Evolutionary conservation across 2,113 vertebrate species (phyloP), one percentile per base, ranked within the genome.

Genomic region (Nycticorax nycticorax): DNA sequence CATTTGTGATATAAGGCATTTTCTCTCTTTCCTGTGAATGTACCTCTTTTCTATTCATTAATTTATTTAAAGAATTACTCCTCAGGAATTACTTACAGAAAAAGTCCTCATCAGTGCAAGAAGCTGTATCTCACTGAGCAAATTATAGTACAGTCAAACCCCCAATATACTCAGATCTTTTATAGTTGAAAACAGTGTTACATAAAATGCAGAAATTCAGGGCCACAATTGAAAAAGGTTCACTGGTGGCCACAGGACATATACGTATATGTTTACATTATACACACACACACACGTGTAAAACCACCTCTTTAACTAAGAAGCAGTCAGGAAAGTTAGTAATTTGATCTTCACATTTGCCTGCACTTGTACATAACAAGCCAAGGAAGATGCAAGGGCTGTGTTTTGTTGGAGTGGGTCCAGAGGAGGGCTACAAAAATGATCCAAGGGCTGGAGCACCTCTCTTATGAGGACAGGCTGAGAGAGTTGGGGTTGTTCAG

Each of bases 241-340:
- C 43, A 39, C n/a, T 27, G 75, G 23, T 27, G 13, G 27, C 43
- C 52, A 60, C 56, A 55, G 41, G 21, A 66, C 5, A 52, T 57
- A 35, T 39, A 67, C 0, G 0, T 64, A 10, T 45, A 41, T 12
- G 11, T 77, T 84, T 66, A 57, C 27, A 7, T 23, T 71, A 45
- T n/a, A 56, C 41, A 33, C 15, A 9, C 9, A 14, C 12, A 56
- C 3, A 23, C n/a, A 47, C 0, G 0, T 50, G 30, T 27, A 90
- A 89, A 95, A 30, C 24, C 35, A 71, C 24, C 8, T 50, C 18
- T 85, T 88, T 76, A 81, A 66, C 55, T 10, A 73, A 88, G 27
- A 82, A 83, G 28, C 27, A 73, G 24, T n/a, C 32, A 35, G 56
- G 47, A 74, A 86, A 63, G 12, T 32, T 47, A 73, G 14, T 45